phyloP scores from a whole-genome alignment of 2,113 vertebrate species.

The Lates calcarifer region DNA sequence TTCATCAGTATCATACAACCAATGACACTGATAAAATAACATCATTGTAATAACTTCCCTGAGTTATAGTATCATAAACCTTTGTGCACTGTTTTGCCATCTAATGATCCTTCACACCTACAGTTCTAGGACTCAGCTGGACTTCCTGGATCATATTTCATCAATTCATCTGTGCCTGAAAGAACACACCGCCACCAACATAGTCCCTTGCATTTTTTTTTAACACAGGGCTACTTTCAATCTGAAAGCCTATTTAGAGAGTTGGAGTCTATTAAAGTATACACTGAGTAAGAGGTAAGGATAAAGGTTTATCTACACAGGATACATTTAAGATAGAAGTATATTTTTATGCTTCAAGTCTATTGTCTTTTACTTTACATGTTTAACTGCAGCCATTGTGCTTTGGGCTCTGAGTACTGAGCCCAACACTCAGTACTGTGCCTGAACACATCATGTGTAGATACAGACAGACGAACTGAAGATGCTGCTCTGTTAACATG shows the following conservation, averaged over 20 bases:
- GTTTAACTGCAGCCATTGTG: too few relatives aligned
- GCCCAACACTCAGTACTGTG: too few relatives aligned
- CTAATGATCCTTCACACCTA: background rate
- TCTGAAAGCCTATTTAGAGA: background rate
- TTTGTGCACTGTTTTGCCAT: background rate
- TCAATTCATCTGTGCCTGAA: background rate
- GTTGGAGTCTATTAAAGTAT: background rate
- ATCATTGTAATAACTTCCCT: background rate
- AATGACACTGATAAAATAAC: background rate
- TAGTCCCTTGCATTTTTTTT: background rate
- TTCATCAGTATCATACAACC: background rate
- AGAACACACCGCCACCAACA: background rate
- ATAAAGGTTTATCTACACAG: background rate
- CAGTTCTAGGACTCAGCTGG: background rate
- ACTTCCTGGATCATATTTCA: background rate
- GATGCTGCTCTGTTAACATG: too few relatives aligned
- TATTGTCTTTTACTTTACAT: too few relatives aligned
- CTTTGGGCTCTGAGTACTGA: too few relatives aligned
- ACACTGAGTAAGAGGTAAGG: background rate
- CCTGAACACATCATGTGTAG: too few relatives aligned
- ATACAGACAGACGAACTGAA: too few relatives aligned
- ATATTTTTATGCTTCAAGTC: too few relatives aligned
- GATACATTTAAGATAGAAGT: background rate
- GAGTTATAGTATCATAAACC: background rate
- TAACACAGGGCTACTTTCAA: background rate